Percentiles rank a stretch among this genome's conserved stretches.
Evolutionary conservation across 2,888 invertebrate species (phyloP).

Genomic region (Epinotia demarniana): DNA sequence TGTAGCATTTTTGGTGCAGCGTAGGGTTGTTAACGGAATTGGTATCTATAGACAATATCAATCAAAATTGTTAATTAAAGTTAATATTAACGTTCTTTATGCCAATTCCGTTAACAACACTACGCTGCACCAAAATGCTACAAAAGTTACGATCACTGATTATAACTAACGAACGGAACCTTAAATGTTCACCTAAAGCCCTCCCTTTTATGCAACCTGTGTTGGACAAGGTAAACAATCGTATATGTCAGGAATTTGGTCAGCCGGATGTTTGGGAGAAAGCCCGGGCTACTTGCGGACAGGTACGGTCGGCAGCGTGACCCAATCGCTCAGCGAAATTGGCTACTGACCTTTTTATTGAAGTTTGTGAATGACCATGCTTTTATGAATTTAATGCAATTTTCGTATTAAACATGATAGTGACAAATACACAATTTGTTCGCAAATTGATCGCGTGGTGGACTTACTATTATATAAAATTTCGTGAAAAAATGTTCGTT

Average conservation of each 20-base stretch:
- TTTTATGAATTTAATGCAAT: not conserved
- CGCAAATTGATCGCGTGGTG: no score
- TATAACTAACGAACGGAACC: not conserved
- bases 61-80: no score
- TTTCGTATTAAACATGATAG: not conserved
- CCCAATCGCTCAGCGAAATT: conserved; percentile 24
- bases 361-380: not conserved
- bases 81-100: no score
- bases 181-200: not conserved
- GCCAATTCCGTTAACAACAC: no score
- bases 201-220: conserved; percentile 14
- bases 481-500: no score
- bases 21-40: no score
- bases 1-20: no score
- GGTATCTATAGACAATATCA: no score
- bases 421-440: no score
- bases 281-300: conserved; percentile 54
- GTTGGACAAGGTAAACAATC: conserved; percentile 36
- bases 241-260: conserved; percentile 37
- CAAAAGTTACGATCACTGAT: no score
- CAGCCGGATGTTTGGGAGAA: conserved; percentile 68
- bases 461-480: not conserved
- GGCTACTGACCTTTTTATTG: conserved; percentile 7
- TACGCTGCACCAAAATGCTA: no score
- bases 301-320: conserved; percentile 46